Base-by-base conservation (phyloP, 2,888 invertebrate species). In the Steinernema scapterisci region DNA sequence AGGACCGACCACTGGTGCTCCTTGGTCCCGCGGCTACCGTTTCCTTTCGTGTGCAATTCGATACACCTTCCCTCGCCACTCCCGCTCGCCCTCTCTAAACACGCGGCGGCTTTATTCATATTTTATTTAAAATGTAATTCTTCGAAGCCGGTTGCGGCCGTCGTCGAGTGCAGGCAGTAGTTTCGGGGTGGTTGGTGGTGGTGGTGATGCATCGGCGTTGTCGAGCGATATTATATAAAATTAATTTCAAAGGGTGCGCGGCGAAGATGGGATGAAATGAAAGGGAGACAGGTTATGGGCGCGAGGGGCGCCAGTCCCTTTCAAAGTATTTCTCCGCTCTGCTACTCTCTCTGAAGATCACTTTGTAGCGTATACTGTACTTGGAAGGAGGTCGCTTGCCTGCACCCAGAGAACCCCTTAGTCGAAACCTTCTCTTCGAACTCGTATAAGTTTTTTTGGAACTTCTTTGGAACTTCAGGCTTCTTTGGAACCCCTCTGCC, bases 241-340 rank as follows among this genome's bases (percentile, higher is more conserved):
- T 63, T 63, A 63, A 63, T 63, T 63, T 63, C 63, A 63, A 63
- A 63, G 54, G 63, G 63, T 63, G 63, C 63, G 63, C 63, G 63
- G 63, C 63, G 63, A 63, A 63, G 63, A 63, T 27, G 19, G 63
- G 31, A 31, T 31, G 63, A 63, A 63, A 63, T 63, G 27, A 63
- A 63, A 27, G 38, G 9, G 38, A 38, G 63, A 63, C 63, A 63
- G 63, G 63, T 63, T 63, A 63, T 63, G 63, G 63, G 63, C 63
- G 63, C 5, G n/a, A 54, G 54, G 63, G 31, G 63, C 63, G 25
- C 63, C n/a, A 27, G 27, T 63, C 63, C n/a, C 63, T 63, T 63
- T 63, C 63, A 63, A 63, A 63, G 63, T 63, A 63, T 63, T 63
- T 63, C 63, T 63, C 63, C 63, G 63, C 63, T 38, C 38, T 63